These are phyloP conservation scores for Drosophila atripex DNA, from an alignment of 2,888 invertebrate species.

Conservation along the genomic window DNA sequence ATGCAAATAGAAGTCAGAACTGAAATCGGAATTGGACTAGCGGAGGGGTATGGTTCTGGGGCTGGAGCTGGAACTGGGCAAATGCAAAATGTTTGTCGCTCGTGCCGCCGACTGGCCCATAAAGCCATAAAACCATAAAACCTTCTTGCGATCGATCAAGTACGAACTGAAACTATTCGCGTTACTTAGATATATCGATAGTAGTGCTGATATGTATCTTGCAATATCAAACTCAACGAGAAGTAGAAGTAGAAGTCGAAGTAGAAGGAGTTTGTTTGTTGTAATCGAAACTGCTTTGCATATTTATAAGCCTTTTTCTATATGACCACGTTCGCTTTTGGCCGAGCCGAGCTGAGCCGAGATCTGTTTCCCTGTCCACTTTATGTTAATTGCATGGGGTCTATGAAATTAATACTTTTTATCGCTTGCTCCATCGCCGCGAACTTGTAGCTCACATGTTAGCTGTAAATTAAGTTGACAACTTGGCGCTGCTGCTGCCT, in stretches of 20 bases:
- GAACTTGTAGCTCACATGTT: conserved; percentile 78
- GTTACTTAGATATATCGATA: conserved; percentile 47
- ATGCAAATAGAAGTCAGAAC: conserved; percentile 51
- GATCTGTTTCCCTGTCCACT: conserved; percentile 51
- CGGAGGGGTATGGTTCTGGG: neutral
- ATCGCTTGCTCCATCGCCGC: conserved; percentile 75
- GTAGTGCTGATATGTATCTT: conserved; percentile 22
- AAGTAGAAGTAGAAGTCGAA: conserved; percentile 16
- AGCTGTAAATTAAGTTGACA: conserved; percentile 79
- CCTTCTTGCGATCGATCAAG: conserved; percentile 47
- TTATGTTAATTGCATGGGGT: conserved; percentile 72
- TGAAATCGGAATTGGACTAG: neutral
- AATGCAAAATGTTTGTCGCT: conserved; percentile 64
- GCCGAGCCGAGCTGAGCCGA: conserved; percentile 1
- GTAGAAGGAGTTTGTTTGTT: conserved; percentile 20
- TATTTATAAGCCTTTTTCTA: conserved; percentile 62
- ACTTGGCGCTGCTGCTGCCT: conserved; percentile 67
- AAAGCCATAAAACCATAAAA: conserved; percentile 26
- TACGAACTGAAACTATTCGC: conserved; percentile 38
- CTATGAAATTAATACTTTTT: conserved; percentile 79
- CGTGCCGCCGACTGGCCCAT: conserved; percentile 48
- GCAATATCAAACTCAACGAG: conserved; percentile 22
- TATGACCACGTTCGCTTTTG: conserved; percentile 7
- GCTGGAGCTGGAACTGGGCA: no score
- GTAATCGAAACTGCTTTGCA: conserved; percentile 75